Percentiles rank a stretch among this genome's conserved stretches.
phyloP scores from a whole-genome alignment of 2,888 invertebrate species.

The Leucophenga maculata region DNA sequence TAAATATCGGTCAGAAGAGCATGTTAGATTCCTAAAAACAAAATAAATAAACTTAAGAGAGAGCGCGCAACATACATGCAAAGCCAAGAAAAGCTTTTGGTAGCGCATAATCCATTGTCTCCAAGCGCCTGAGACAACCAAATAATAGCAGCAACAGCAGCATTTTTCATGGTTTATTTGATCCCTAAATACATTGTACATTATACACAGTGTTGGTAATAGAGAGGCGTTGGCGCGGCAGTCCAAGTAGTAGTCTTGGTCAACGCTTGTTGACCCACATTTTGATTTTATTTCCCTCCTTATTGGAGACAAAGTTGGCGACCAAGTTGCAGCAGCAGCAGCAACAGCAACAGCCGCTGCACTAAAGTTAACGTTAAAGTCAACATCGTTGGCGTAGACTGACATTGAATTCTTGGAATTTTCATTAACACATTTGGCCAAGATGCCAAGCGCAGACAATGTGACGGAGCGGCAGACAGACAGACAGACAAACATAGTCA shows the following conservation, averaged over 20 bases:
- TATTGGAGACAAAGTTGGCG: constrained; percentile 11
- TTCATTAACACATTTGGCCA: constrained; percentile 61
- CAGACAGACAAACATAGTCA: background rate
- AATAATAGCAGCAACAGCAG: constrained; percentile 25
- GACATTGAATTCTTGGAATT: constrained; percentile 57
- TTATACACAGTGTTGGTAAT: background rate
- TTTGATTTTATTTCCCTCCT: constrained; percentile 33
- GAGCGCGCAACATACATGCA: no score
- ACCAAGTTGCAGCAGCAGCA: no score
- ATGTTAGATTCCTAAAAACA: background rate
- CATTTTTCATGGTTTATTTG: constrained; percentile 13
- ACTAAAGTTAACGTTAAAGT: constrained; percentile 2
- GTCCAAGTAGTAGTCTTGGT: background rate
- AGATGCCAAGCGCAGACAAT: constrained; percentile 18
- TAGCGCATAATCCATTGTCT: constrained; percentile 10
- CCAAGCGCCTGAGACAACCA: background rate
- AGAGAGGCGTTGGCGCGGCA: background rate
- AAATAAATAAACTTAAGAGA: no score
- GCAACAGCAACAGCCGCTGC: constrained; percentile 31
- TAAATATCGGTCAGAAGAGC: constrained; percentile 22
- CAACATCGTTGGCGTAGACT: constrained; percentile 23
- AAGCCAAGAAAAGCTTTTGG: no score
- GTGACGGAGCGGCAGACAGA: background rate
- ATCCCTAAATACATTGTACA: constrained; percentile 8
- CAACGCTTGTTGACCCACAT: constrained; percentile 59